Evolutionary conservation across 1,140 invertebrate species (phyloP).

Genomic region (Drosophila pachea): DNA sequence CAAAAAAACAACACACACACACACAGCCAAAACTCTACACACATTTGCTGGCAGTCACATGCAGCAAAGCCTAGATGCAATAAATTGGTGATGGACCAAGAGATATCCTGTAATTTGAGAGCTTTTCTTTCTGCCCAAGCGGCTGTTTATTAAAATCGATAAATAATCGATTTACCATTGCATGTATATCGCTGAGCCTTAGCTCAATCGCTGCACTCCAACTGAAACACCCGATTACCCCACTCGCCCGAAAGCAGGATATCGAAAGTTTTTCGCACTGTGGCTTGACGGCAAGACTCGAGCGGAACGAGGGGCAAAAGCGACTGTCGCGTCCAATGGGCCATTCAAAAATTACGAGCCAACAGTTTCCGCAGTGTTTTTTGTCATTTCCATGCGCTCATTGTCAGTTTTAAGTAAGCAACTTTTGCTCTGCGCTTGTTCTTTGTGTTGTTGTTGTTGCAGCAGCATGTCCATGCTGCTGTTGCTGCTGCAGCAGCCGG

Average conservation of each 20-base stretch:
- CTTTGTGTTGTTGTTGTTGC: slow-evolving; percentile 27
- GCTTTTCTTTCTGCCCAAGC: background rate
- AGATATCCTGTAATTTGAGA: slow-evolving; percentile 1
- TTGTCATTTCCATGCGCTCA: slow-evolving; percentile 76
- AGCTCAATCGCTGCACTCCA: background rate
- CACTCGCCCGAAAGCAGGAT: slow-evolving; percentile 3
- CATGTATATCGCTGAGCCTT: too few species aligned
- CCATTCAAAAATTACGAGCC: slow-evolving; percentile 76
- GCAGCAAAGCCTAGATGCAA: background rate
- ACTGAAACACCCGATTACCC: background rate
- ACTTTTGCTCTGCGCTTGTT: slow-evolving; percentile 45
- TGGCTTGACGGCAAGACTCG: too few species aligned
- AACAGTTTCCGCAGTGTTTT: slow-evolving; percentile 76
- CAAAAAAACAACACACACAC: slow-evolving; percentile 6
- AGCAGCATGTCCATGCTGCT: slow-evolving; percentile 13
- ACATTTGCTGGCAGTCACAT: slow-evolving; percentile 21
- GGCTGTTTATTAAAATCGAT: too few species aligned
- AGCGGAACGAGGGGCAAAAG: background rate
- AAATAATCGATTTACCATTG: background rate
- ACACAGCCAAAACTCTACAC: slow-evolving; percentile 16
- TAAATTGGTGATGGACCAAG: background rate
- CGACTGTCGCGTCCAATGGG: slow-evolving; percentile 68
- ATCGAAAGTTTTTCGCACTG: slow-evolving; percentile 44
- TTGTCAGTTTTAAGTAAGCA: slow-evolving; percentile 76
- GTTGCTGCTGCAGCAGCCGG: slow-evolving; percentile 42